These are phyloP conservation scores for Isoperla grammatica DNA, from an alignment of 2,888 invertebrate genomes.

Conservation along the genomic window DNA sequence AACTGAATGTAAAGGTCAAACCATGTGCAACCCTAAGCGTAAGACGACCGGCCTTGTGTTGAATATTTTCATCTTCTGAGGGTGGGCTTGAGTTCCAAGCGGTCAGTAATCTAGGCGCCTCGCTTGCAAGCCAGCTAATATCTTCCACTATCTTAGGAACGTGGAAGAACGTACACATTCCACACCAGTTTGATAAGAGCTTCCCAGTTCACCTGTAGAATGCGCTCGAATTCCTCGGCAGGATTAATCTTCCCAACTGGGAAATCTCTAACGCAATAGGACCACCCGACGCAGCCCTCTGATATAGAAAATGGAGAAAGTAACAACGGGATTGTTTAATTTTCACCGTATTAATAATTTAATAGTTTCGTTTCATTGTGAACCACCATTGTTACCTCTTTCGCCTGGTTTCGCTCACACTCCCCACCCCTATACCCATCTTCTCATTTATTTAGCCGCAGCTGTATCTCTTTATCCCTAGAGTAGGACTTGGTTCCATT, in stretches of 20 bases:
- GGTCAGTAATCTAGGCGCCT: too few species aligned
- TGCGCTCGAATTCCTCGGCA: neutral
- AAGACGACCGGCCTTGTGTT: too few species aligned
- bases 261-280: constrained; percentile 4
- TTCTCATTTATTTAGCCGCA: constrained; percentile 5
- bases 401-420: neutral
- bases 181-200: too few species aligned
- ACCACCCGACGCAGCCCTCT: too few species aligned
- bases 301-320: neutral
- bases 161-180: neutral
- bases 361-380: constrained; percentile 4
- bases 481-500: neutral
- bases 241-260: neutral
- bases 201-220: neutral
- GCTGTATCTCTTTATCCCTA: constrained; percentile 3
- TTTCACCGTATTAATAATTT: constrained; percentile 11
- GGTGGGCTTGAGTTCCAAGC: too few species aligned
- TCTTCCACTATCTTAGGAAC: neutral
- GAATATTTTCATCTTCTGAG: too few species aligned
- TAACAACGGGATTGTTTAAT: constrained; percentile 11
- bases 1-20: too few species aligned
- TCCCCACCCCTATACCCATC: neutral
- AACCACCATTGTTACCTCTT: neutral
- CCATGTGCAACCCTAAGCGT: too few species aligned
- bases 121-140: neutral